Conservation (phyloP, 2,888 invertebrate genomes). For the Bibio marci region DNA sequence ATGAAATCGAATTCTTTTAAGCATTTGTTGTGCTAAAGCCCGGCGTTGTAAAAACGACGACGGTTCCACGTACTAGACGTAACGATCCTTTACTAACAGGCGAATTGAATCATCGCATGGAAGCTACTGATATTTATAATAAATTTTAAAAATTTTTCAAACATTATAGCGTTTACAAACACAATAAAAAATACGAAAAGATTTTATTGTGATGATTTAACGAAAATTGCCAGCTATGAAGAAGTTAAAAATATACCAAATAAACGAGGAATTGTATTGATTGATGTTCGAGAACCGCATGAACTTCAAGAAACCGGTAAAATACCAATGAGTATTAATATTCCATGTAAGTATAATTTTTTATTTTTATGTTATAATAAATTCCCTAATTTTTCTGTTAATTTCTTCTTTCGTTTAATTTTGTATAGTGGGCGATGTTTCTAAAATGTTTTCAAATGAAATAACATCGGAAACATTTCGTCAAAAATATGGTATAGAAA, state of each 20-base stretch:
- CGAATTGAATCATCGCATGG: no score
- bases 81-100: no score
- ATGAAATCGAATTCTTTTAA: no score
- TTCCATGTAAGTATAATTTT: constrained; percentile 43
- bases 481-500: constrained; percentile 35
- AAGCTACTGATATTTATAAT: no score
- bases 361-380: no score
- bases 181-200: no score
- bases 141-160: no score
- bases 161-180: no score
- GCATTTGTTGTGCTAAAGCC: no score
- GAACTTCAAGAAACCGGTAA: constrained; percentile 53
- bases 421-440: not conserved
- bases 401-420: not conserved
- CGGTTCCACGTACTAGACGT: no score
- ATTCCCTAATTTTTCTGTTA: not conserved
- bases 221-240: constrained; percentile 29
- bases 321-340: constrained; percentile 58
- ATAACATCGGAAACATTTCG: constrained; percentile 31
- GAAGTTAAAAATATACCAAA: constrained; percentile 34
- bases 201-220: no score
- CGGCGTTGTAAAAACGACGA: no score
- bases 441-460: not conserved
- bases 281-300: constrained; percentile 60
- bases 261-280: constrained; percentile 34